Base-by-base conservation (phyloP, 2,888 invertebrate genomes). In the Drosophila quasianomalipes region DNA sequence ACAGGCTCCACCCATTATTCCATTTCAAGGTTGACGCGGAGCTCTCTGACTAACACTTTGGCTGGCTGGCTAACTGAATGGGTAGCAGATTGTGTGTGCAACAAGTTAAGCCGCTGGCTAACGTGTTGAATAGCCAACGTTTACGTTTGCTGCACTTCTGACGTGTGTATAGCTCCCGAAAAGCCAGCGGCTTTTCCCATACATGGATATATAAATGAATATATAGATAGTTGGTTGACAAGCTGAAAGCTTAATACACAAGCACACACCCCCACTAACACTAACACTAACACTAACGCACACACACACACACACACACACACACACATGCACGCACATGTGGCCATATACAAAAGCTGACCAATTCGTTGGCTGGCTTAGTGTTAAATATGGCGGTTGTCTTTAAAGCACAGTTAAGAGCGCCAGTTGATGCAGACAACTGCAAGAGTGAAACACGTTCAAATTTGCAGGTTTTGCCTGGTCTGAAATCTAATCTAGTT, bases 41-140 rank as follows among this genome's bases (percentile, higher is more conserved):
- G 39, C 52, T 16, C 52, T 16, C 28, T 28, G 35, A 44, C 52
- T 60, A 65, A 41, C 37, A 41, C 5, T 19, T 33, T 47, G 61
- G 53, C 44, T 57, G 7, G 54, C 31, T 64, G 26, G 22, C 31
- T 39, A 12, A 39, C 37, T 57, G 55, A 47, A 47, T 26, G 47
- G 26, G 26, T 66, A 60, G 49, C 51, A 60, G 53, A 60, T 49
- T 41, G 41, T 37, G 22, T 54, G 57, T 81, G 83, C 85, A 85
- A 85, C 83, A 87, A 81, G 85, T 88, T 88, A 85, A 88, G 85
- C 81, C 74, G 59, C 70, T 66, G 60, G n/a, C 55, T 74, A 81
- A 84, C 82, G 76, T 85, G 88, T 83, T 85, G 83, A 81, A 85
- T 83, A 80, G 70, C 59, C 86, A 73, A 70, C 71, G 71, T 65